Base-by-base conservation (phyloP, 2,113 vertebrate species). In the Carettochelys insculpta region DNA sequence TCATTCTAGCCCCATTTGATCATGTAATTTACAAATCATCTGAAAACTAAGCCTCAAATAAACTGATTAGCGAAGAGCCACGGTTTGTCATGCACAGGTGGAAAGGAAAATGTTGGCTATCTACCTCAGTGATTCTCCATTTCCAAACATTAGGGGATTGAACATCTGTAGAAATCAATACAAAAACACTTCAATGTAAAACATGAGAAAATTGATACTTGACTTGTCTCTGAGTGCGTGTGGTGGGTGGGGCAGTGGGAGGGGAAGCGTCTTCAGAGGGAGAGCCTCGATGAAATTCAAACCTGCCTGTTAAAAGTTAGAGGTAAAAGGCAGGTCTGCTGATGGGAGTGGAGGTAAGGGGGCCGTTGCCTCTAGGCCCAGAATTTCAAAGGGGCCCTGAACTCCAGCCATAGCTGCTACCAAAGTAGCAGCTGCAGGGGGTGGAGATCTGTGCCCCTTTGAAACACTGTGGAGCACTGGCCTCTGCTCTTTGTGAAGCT, bases 101-200 rank as follows among this genome's bases (percentile, higher is more conserved):
- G 56, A 83, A 91, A 76, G 77, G 77, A 34, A 91, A 80, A 24
- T 1, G 3, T 1, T 45, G 38, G 24, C 87, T 43, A 83, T 73
- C 91, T 91, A 86, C 83, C 77, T 17, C 58, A 92, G 90, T 4
- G 78, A 82, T 87, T 91, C 78, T 92, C 80, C 90, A 5, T 90
- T 94, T 95, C 87, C 93, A 91, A 94, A 94, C 34, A 93, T 14
- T n/a, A 94, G 89, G 54, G 85, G 93, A 85, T 20, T 77, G 89
- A 92, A 90, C 93, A 77, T 94, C 93, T 96, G 90, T 88, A 93
- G 88, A 94, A 96, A 97, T 96, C 95, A 85, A 96, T 97, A 91
- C 92, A 90, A 85, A 94, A 82, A 87, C 77, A 83, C 89, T 94
- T 91, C 84, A 77, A 92, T 68, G 86, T 85, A 92, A 95, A 90